These are phyloP conservation scores for Ips nitidus DNA, from an alignment of 1,140 invertebrate species.

Conservation along the genomic window DNA sequence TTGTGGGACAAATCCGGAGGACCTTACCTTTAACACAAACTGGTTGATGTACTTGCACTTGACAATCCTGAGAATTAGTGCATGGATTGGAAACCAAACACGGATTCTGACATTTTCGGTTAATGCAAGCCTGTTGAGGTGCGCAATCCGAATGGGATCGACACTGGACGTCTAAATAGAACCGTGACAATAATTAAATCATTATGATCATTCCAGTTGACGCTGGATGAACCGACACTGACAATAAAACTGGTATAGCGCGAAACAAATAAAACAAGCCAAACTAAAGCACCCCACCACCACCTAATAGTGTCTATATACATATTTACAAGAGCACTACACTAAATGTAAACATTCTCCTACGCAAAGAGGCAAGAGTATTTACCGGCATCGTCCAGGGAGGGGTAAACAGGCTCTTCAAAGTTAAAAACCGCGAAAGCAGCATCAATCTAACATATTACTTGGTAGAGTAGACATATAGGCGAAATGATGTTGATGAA, in stretches of 20 bases:
- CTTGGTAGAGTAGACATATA: neutral
- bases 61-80: slow-evolving; percentile 66
- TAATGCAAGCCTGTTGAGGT: slow-evolving; percentile 72
- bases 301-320: slow-evolving; percentile 22
- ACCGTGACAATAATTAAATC: slow-evolving; percentile 15
- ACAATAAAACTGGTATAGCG: neutral
- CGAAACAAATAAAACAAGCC: neutral
- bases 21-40: slow-evolving; percentile 72
- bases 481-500: neutral
- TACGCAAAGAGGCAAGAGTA: slow-evolving; percentile 1
- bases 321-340: slow-evolving; percentile 26
- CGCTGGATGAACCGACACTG: neutral
- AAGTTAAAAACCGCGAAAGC: slow-evolving; percentile 1
- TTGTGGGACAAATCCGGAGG: too few species aligned
- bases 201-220: neutral
- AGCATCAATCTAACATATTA: neutral
- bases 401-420: slow-evolving; percentile 9
- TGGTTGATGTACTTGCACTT: slow-evolving; percentile 74
- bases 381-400: slow-evolving; percentile 11
- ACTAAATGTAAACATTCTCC: neutral
- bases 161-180: slow-evolving; percentile 67
- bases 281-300: slow-evolving; percentile 2
- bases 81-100: slow-evolving; percentile 64
- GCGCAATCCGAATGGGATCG: slow-evolving; percentile 70
- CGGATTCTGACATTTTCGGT: slow-evolving; percentile 73